Percentiles rank a stretch among this genome's conserved stretches.
These are phyloP conservation scores for Zaprionus obscuricornis DNA, from an alignment of 2,888 invertebrate genomes.

Conservation along the genomic window DNA sequence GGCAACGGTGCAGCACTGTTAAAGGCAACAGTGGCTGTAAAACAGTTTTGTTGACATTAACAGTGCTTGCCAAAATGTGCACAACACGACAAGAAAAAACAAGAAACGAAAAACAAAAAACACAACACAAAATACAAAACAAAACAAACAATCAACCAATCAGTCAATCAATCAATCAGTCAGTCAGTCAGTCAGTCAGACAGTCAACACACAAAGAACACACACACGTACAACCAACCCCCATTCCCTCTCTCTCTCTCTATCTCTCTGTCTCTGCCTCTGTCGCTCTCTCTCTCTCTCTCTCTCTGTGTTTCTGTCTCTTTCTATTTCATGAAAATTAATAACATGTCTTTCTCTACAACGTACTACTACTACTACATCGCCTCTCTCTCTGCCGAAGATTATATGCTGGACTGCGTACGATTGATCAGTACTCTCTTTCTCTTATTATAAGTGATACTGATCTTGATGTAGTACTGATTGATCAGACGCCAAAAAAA, in stretches of 20 bases:
- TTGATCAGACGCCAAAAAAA: conserved; percentile 31
- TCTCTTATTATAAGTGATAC: too few relatives aligned
- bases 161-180: conserved; percentile 14
- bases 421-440: conserved; percentile 48
- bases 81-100: too few relatives aligned
- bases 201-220: too few relatives aligned
- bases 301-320: conserved; percentile 43
- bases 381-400: conserved; percentile 44
- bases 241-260: neutral
- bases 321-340: conserved; percentile 51
- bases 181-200: conserved; percentile 16
- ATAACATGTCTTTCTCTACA: conserved; percentile 51
- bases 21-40: conserved; percentile 16
- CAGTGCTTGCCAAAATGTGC: conserved; percentile 17
- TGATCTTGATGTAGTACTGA: conserved; percentile 35
- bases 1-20: conserved; percentile 23
- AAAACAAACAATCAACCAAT: conserved; percentile 6
- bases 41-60: conserved; percentile 12
- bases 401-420: conserved; percentile 39
- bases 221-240: too few relatives aligned
- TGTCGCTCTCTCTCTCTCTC: conserved; percentile 14
- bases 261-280: neutral
- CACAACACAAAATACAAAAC: conserved; percentile 7
- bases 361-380: too few relatives aligned
- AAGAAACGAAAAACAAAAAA: conserved; percentile 15